phyloP scores from a whole-genome alignment of 2,797 vertebrate species.

The Tinamus major region DNA sequence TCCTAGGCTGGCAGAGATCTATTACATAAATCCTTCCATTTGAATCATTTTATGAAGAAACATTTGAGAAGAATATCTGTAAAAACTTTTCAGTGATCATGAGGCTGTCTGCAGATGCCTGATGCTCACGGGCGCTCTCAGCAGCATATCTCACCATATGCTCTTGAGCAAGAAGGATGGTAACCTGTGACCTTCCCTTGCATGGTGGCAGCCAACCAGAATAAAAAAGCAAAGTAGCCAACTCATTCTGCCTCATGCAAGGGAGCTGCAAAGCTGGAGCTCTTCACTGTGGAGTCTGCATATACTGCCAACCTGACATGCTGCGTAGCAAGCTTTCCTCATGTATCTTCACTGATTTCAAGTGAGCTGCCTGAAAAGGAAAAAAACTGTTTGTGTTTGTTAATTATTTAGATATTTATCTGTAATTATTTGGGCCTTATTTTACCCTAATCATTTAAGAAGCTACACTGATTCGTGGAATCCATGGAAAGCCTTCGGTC shows the following conservation, averaged over 20 bases:
- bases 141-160: not conserved
- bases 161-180: not conserved
- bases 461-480: not conserved
- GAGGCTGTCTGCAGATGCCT: not conserved
- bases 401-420: not conserved
- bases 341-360: fast-evolving
- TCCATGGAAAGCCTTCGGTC: not conserved
- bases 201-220: not conserved
- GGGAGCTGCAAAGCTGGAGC: not conserved
- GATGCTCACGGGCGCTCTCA: not conserved
- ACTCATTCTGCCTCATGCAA: not conserved
- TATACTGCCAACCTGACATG: not conserved
- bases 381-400: not conserved
- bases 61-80: not conserved
- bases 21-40: not conserved
- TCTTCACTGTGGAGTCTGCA: not conserved
- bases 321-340: not conserved
- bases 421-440: not conserved
- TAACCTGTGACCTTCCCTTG: not conserved
- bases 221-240: no score
- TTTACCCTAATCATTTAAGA: not conserved
- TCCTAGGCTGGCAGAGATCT: not conserved
- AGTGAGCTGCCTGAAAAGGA: not conserved
- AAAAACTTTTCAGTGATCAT: not conserved
- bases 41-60: not conserved